A percentile compares a stretch with the other conserved stretches of the same genome.
phyloP scores from a whole-genome alignment of 2,113 vertebrate species.

The Cheirogaleus medius region DNA sequence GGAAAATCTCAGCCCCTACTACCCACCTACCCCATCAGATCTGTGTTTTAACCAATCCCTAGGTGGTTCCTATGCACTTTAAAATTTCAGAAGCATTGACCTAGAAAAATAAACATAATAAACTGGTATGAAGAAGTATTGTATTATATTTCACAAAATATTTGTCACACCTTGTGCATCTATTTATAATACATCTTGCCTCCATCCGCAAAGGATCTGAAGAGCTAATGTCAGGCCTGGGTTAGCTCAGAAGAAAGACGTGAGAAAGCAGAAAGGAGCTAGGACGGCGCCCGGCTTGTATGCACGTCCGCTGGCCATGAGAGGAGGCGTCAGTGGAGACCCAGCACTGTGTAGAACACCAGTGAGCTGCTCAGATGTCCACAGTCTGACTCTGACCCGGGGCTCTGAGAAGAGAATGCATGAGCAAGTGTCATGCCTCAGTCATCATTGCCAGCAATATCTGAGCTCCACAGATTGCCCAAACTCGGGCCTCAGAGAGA shows the following conservation, averaged over 20 bases:
- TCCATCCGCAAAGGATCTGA: not conserved
- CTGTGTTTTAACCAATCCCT: not conserved
- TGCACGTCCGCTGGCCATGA: rapidly evolving
- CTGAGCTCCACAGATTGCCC: not conserved
- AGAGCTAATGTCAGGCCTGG: not conserved
- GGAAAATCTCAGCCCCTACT: not conserved
- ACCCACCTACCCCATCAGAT: not conserved
- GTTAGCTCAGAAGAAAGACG: not conserved
- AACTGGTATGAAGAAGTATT: not conserved
- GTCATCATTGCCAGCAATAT: not conserved
- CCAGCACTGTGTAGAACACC: not conserved
- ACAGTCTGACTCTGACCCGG: not conserved
- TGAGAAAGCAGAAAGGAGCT: not conserved
- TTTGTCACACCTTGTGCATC: not conserved
- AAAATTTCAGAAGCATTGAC: not conserved
- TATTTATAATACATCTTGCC: not conserved
- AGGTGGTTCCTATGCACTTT: not conserved
- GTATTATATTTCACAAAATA: not conserved
- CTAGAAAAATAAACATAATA: not conserved
- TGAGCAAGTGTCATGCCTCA: too few species aligned
- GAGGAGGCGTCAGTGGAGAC: not conserved
- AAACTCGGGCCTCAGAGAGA: not conserved
- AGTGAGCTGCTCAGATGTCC: not conserved
- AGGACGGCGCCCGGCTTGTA: not conserved
- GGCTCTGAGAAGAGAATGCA: not conserved